A percentile compares a stretch with the other conserved stretches of the same genome.
Evolutionary conservation across 2,113 vertebrate genomes (phyloP).

Genomic region (Mesembrinibis cayennensis): DNA sequence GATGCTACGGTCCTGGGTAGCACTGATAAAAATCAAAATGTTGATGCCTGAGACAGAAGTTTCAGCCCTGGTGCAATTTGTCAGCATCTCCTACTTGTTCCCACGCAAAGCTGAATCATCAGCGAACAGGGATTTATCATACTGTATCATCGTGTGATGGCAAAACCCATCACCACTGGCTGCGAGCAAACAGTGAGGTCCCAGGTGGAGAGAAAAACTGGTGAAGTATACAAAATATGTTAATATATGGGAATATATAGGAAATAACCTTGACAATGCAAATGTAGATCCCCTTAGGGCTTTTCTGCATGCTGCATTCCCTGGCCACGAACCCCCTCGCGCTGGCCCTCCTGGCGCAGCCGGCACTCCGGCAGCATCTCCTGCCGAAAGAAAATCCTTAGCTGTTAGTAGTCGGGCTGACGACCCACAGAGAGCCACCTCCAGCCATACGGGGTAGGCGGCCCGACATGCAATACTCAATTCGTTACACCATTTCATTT

Average conservation of each 20-base stretch:
- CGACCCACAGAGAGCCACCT: background rate
- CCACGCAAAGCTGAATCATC: constrained; percentile 64
- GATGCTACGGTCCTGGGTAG: background rate
- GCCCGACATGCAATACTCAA: background rate
- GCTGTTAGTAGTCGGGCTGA: background rate
- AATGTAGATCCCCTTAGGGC: background rate
- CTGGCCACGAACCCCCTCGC: background rate
- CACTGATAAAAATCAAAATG: constrained; percentile 6
- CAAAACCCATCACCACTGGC: background rate
- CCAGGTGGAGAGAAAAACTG: background rate
- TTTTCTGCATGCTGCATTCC: background rate
- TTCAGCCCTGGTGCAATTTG: constrained; percentile 53
- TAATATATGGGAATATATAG: background rate
- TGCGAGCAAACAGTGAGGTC: background rate
- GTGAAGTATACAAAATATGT: background rate
- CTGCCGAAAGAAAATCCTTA: background rate
- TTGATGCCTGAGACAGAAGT: constrained; percentile 47
- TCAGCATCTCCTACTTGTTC: constrained; percentile 49
- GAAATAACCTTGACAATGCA: background rate
- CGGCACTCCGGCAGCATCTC: background rate
- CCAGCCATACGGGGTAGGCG: background rate
- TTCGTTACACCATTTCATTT: background rate
- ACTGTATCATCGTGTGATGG: constrained; percentile 19
- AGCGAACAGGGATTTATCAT: constrained; percentile 32
- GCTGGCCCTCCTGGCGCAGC: background rate